phyloP scores from a whole-genome alignment of 1,140 invertebrate genomes.

The Ooceraea biroi region DNA sequence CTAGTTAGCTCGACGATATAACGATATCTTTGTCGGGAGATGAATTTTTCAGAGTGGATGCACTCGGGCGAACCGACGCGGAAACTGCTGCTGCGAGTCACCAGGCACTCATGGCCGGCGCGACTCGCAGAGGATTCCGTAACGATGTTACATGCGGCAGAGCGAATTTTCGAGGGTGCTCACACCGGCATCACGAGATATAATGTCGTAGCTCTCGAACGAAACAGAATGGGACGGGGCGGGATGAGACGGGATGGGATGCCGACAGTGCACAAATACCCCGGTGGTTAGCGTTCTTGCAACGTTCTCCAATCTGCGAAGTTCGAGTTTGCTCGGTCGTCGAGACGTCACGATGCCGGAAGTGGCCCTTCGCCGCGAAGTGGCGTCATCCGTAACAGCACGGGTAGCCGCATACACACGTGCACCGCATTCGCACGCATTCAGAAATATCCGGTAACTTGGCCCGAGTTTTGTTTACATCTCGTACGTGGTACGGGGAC shows the following conservation, averaged over 20 bases:
- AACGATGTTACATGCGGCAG: constrained; percentile 26
- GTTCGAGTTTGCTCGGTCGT: constrained; percentile 20
- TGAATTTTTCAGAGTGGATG: constrained; percentile 37
- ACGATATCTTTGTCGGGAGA: constrained; percentile 24
- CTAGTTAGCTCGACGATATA: neutral
- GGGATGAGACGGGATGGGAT: neutral
- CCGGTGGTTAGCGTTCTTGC: neutral
- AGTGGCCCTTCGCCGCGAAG: constrained; percentile 34
- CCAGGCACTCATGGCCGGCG: neutral
- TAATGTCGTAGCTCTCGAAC: neutral
- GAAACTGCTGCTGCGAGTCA: constrained; percentile 33
- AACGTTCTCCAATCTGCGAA: constrained; percentile 13
- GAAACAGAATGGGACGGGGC: too few species aligned
- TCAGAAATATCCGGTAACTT: neutral
- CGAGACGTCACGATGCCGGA: neutral
- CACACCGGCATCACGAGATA: constrained; percentile 27
- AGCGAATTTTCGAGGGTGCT: constrained; percentile 40
- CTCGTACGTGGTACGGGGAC: neutral
- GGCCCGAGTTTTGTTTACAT: neutral
- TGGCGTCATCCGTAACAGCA: constrained; percentile 10
- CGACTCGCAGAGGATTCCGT: neutral
- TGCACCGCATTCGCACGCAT: neutral
- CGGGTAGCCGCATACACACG: constrained; percentile 23
- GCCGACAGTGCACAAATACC: constrained; percentile 18
- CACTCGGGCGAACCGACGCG: constrained; percentile 13